These are phyloP conservation scores for Bombyx mandarina DNA, from an alignment of 1,140 invertebrate genomes.

Conservation along the genomic window DNA sequence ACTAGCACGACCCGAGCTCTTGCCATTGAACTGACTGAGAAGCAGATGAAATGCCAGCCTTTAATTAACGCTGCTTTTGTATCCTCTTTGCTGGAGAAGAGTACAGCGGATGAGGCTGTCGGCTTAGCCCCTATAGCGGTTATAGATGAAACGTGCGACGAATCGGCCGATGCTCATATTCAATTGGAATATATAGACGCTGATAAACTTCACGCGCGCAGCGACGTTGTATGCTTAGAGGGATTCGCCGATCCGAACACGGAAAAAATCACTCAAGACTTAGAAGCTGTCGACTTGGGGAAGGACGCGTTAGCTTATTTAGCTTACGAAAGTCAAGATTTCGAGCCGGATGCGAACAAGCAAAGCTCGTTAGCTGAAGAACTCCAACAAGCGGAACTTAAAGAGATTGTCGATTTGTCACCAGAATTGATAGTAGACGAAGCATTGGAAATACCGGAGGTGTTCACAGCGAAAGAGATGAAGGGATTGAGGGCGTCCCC, in stretches of 20 bases:
- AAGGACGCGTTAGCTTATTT: slow-evolving; percentile 58
- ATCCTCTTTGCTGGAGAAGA: slow-evolving; percentile 22
- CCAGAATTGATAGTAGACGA: slow-evolving; percentile 58
- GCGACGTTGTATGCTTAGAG: not conserved
- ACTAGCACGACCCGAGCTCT: slow-evolving; percentile 54
- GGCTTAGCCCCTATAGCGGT: slow-evolving; percentile 55
- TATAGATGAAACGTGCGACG: slow-evolving; percentile 53
- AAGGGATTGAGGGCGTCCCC: slow-evolving; percentile 39
- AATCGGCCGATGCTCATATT: slow-evolving; percentile 34
- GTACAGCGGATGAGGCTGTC: slow-evolving; percentile 20
- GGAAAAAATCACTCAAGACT: slow-evolving; percentile 13
- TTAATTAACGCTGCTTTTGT: slow-evolving; percentile 17
- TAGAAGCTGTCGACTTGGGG: slow-evolving; percentile 37
- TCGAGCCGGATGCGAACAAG: slow-evolving; percentile 20
- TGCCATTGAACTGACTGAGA: slow-evolving; percentile 45
- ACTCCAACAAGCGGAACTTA: slow-evolving; percentile 46
- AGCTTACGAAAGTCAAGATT: slow-evolving; percentile 41
- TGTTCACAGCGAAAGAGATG: slow-evolving; percentile 39
- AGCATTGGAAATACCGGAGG: slow-evolving; percentile 39
- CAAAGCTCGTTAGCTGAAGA: slow-evolving; percentile 47
- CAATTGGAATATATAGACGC: slow-evolving; percentile 53
- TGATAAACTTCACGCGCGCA: slow-evolving; percentile 7
- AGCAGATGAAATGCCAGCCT: slow-evolving; percentile 32
- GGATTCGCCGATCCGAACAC: slow-evolving; percentile 12
- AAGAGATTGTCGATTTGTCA: slow-evolving; percentile 49